These are phyloP conservation scores for Pseudococcus longispinus DNA, from an alignment of 2,888 invertebrate genomes.

Conservation along the genomic window DNA sequence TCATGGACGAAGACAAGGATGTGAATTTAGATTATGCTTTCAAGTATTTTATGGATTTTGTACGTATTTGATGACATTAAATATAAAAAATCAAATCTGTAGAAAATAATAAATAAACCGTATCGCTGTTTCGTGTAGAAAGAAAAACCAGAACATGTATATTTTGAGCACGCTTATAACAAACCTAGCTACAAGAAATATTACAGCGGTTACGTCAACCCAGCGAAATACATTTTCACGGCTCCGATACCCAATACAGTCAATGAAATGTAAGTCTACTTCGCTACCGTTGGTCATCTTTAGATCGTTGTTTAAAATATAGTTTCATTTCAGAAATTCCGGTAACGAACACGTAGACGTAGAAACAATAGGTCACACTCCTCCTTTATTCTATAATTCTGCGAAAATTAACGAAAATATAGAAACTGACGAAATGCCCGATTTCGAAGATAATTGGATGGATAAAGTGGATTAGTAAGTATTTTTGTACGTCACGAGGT, in stretches of 20 bases:
- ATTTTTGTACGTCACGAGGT: neutral
- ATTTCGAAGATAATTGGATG: constrained; percentile 52
- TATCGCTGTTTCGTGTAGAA: neutral
- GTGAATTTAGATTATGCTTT: constrained; percentile 47
- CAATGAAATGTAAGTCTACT: constrained; percentile 26
- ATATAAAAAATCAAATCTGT: neutral
- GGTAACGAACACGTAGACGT: constrained; percentile 25
- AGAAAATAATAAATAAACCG: neutral
- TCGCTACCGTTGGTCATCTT: neutral
- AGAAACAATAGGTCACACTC: constrained; percentile 32
- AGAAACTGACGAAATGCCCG: neutral
- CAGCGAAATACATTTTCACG: constrained; percentile 48
- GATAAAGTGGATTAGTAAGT: constrained; percentile 47
- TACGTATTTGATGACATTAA: neutral
- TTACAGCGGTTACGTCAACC: constrained; percentile 36
- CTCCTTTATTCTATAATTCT: constrained; percentile 44
- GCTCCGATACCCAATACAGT: neutral
- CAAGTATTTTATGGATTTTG: constrained; percentile 49
- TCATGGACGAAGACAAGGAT: constrained; percentile 48
- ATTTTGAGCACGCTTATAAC: constrained; percentile 50
- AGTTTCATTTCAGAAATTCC: neutral
- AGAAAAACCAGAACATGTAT: constrained; percentile 48
- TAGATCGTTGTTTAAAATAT: neutral
- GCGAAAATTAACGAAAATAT: constrained; percentile 37
- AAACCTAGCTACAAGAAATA: constrained; percentile 49